phyloP scores from a whole-genome alignment of 1,140 invertebrate species.

The Andrena cerasifolii region DNA sequence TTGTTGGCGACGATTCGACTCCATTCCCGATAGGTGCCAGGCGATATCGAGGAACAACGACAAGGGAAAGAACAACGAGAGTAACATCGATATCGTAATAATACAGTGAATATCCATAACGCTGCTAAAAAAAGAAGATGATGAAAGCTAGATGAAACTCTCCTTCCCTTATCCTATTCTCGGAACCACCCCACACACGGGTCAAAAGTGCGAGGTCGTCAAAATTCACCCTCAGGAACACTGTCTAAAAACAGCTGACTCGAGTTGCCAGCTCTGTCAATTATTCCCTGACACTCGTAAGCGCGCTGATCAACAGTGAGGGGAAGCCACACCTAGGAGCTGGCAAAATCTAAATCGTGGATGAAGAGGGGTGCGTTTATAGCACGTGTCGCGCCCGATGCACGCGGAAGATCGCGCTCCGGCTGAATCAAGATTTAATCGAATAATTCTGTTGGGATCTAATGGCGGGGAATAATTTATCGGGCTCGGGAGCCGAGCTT shows the following conservation, averaged over 20 bases:
- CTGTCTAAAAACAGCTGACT: conserved; percentile 22
- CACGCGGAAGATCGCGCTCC: conserved; percentile 53
- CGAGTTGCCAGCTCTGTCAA: background rate
- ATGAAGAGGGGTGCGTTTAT: no score
- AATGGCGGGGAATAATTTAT: conserved; percentile 74
- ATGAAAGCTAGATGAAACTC: no score
- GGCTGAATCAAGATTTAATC: conserved; percentile 75
- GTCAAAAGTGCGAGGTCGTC: background rate
- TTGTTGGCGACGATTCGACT: no score
- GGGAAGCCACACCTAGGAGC: background rate
- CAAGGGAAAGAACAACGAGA: no score
- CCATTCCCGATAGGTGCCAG: no score
- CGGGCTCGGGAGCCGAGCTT: conserved; percentile 23
- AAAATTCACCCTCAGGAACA: background rate
- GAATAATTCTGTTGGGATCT: conserved; percentile 74
- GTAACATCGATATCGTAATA: no score
- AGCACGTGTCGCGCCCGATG: conserved; percentile 12
- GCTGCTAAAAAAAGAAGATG: no score
- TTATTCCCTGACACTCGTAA: conserved; percentile 23
- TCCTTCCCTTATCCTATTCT: no score
- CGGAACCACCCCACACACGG: background rate
- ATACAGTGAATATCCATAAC: no score
- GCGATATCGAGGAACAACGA: no score
- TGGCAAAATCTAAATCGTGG: no score
- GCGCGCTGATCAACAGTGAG: conserved; percentile 7